Percentiles rank a stretch among this genome's conserved stretches.
Evolutionary conservation across 2,888 invertebrate genomes (phyloP).

Genomic region (Trichogramma evanescens): DNA sequence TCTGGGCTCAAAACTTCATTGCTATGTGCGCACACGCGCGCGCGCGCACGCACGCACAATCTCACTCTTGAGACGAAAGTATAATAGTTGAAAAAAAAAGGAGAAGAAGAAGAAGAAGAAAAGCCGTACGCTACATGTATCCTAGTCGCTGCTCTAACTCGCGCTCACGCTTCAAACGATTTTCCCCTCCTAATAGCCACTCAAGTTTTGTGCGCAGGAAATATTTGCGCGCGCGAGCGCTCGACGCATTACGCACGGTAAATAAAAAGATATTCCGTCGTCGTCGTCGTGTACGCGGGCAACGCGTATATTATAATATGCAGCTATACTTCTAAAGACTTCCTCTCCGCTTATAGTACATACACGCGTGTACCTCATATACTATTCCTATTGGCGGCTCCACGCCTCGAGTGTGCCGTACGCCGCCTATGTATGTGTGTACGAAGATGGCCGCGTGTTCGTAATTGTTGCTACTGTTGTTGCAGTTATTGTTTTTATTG

Average conservation of each 20-base stretch:
- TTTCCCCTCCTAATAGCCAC: background rate
- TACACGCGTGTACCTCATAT: too few species aligned
- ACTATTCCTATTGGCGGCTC: too few species aligned
- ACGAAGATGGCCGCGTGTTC: too few species aligned
- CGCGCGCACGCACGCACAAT: background rate
- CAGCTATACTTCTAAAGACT: background rate
- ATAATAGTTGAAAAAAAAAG: background rate
- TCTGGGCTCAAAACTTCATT: too few species aligned
- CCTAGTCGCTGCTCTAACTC: background rate
- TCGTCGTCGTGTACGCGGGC: too few species aligned
- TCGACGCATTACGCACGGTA: background rate
- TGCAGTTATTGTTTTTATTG: too few species aligned
- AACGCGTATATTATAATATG: too few species aligned
- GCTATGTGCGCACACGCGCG: too few species aligned
- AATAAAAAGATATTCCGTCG: background rate
- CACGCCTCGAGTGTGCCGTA: too few species aligned
- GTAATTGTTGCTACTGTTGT: too few species aligned
- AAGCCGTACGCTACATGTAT: conserved; percentile 5
- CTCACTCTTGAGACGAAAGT: background rate
- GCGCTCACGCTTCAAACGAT: background rate
- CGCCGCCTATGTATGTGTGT: too few species aligned
- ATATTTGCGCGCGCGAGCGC: conserved; percentile 4
- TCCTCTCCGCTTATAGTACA: background rate
- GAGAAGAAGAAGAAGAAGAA: background rate
- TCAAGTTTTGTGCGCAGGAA: conserved; percentile 4